Evolutionary conservation across 2,797 vertebrate species (phyloP), one percentile per base, ranked within the genome.

Genomic region (Phoeniculus purpureus): DNA sequence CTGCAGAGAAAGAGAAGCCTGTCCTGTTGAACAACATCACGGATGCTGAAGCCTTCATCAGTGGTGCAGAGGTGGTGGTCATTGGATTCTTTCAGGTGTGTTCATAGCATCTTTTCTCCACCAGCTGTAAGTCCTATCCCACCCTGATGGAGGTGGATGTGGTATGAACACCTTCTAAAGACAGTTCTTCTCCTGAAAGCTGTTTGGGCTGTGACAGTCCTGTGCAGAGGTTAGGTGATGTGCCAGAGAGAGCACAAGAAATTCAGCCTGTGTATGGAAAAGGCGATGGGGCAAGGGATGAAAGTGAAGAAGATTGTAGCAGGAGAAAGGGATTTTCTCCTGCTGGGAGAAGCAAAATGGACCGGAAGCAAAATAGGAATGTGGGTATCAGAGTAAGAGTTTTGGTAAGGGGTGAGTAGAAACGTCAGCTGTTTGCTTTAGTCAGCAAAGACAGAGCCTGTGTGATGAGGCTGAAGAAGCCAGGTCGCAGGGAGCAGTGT

Each of bases 41-140:
- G 3, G 85, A 95, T 3, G 84, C 95, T 0, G 32, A 75, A 92
- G 85, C 96, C 67, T 97, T 98, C 45, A 27, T 98, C 29, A 59
- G 59, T 2, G 23, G 90, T 43, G 94, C 85, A 0, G 98, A 98
- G n/a, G 94, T 98, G 85, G 96, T 54, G 0, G 88, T 98, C 23
- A 8, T 98, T 85, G 97, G 97, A 70, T 98, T 98, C 93, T 97
- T 98, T 70, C 95, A 97, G 97, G 98, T 98, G 60, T 68, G 97
- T 97, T 79, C 43, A 32, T 23, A 80, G 59, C 23, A 21, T 29
- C 6, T 91, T 25, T 10, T 15, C 26, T 72, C 55, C 4, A 3
- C 29, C 70, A 64, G 7, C 6, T n/a, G 7, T 68, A 64, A 67
- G 55, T 51, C 25, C 21, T 50, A 1, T 65, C 43, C 25, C 19